A percentile compares a stretch with the other conserved stretches of the same genome.
phyloP scores from a whole-genome alignment of 2,113 vertebrate species.

The Pseudorectes ferrugineus region DNA sequence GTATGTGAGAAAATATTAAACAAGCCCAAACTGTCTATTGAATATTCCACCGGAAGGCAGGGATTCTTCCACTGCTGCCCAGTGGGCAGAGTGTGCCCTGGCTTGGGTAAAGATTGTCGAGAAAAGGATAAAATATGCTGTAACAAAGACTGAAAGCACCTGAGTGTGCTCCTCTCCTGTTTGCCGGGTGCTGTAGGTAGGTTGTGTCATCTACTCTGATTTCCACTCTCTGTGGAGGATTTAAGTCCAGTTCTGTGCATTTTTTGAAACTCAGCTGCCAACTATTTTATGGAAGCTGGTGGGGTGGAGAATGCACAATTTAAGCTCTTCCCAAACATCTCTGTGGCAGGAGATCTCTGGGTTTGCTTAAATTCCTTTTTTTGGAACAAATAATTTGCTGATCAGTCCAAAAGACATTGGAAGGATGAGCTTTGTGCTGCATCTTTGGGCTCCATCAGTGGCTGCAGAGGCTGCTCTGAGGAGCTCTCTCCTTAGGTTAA shows the following conservation, averaged over 20 bases:
- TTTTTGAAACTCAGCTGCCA: background rate
- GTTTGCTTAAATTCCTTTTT: constrained; percentile 78
- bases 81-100: background rate
- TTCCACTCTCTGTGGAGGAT: background rate
- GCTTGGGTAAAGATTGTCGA: background rate
- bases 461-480: background rate
- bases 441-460: background rate
- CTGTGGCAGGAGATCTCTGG: constrained; percentile 60
- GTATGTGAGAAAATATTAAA: background rate
- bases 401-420: constrained; percentile 58
- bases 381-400: constrained; percentile 72
- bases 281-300: constrained; percentile 52
- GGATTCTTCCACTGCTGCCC: background rate
- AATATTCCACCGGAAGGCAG: background rate
- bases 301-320: constrained; percentile 54
- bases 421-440: constrained; percentile 53
- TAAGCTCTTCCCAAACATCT: constrained; percentile 67
- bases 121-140: background rate
- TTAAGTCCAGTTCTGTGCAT: accelerated
- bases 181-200: background rate
- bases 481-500: background rate
- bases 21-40: background rate
- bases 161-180: background rate
- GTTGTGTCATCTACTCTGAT: background rate
- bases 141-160: background rate